A percentile compares a stretch with the other conserved stretches of the same genome.
Conservation (phyloP, 1,140 invertebrate genomes). For the Centruroides sculpturatus region DNA sequence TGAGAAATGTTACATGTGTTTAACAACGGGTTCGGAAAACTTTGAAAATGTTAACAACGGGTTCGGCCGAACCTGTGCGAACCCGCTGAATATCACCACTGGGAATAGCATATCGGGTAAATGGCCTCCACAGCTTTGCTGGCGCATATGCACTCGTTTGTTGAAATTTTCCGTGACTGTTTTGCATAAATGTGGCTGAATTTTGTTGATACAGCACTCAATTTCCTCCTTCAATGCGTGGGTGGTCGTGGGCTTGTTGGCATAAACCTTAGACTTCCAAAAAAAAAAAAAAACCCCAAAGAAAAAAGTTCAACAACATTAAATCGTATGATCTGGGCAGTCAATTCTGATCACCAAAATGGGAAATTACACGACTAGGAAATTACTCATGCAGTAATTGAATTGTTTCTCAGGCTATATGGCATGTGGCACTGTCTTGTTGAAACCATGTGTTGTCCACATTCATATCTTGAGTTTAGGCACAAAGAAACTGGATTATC, state of each 20-base stretch:
- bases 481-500: too few relatives aligned
- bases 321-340: not conserved
- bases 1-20: too few relatives aligned
- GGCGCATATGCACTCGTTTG: conserved; percentile 2
- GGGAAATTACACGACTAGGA: too few relatives aligned
- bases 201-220: conserved; percentile 4
- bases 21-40: too few relatives aligned
- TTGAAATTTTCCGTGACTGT: not conserved
- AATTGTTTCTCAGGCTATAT: too few relatives aligned
- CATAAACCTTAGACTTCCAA: conserved; percentile 7
- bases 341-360: not conserved
- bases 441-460: too few relatives aligned
- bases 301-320: not conserved
- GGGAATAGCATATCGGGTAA: not conserved
- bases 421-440: too few relatives aligned
- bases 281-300: not conserved
- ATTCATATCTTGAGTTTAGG: too few relatives aligned
- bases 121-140: conserved; percentile 4
- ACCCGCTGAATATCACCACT: too few relatives aligned
- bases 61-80: too few relatives aligned
- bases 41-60: too few relatives aligned
- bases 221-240: conserved; percentile 8
- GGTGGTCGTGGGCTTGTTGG: conserved; percentile 7
- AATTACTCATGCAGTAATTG: not conserved
- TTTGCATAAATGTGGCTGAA: conserved; percentile 10